These are phyloP conservation scores for Andricus grossulariae DNA, from an alignment of 1,140 invertebrate species.

Conservation along the genomic window DNA sequence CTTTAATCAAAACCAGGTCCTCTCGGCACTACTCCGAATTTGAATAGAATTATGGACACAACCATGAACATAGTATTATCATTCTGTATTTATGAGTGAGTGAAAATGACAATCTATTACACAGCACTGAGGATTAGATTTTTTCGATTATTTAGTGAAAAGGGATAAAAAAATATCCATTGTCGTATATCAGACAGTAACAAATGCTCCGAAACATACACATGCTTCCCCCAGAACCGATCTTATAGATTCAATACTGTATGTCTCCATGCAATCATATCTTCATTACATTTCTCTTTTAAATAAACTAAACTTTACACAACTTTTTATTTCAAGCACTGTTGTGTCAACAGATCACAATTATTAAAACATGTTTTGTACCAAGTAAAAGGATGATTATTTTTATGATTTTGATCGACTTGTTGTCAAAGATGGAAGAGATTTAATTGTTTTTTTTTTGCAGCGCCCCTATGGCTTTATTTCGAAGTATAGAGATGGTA, in stretches of 20 bases:
- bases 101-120: neutral
- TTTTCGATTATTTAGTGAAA: neutral
- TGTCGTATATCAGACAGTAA: neutral
- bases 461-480: constrained; percentile 1
- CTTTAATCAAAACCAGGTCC: constrained; percentile 66
- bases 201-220: neutral
- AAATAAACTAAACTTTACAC: neutral
- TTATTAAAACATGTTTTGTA: neutral
- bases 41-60: constrained; percentile 44
- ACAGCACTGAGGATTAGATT: neutral
- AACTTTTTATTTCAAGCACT: neutral
- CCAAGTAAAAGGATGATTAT: neutral
- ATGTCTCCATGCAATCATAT: neutral
- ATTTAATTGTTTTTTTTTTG: constrained; percentile 14
- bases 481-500: neutral
- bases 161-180: neutral
- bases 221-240: neutral
- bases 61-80: constrained; percentile 5
- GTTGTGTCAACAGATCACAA: neutral
- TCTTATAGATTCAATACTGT: neutral
- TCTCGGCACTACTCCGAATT: constrained; percentile 30
- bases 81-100: neutral
- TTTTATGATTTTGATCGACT: constrained; percentile 6
- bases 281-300: neutral
- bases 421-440: neutral